Evolutionary conservation across 2,888 invertebrate species (phyloP).

Genomic region (Apantesis nais): DNA sequence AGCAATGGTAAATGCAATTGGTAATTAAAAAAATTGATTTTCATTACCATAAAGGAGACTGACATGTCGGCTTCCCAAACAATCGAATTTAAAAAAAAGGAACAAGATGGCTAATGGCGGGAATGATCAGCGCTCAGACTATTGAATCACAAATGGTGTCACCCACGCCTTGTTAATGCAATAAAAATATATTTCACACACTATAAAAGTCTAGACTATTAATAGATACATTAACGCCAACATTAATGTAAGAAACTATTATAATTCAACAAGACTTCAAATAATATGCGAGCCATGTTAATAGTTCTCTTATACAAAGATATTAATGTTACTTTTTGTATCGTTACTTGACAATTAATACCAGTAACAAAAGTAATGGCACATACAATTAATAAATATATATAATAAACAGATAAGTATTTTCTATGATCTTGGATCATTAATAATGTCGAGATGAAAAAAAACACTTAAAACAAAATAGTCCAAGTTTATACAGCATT

Average conservation of each 20-base stretch:
- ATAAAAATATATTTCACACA: background rate
- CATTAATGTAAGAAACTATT: background rate
- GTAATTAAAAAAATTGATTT: conserved; percentile 10
- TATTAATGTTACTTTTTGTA: too few species aligned
- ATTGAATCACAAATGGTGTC: background rate
- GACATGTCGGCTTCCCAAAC: background rate
- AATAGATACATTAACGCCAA: background rate
- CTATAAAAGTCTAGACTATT: background rate
- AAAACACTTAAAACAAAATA: background rate
- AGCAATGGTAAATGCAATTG: conserved; percentile 15
- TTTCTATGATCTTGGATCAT: background rate
- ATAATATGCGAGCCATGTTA: background rate
- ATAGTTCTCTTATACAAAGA: too few species aligned
- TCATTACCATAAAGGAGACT: background rate
- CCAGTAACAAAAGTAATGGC: background rate
- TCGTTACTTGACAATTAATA: background rate
- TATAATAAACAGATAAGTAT: too few species aligned
- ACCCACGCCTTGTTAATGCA: background rate
- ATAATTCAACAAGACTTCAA: background rate
- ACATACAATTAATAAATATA: background rate
- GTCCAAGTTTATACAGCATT: background rate
- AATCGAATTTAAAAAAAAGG: background rate
- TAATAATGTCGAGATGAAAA: too few species aligned
- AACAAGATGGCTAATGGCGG: background rate
- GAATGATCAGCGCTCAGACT: background rate